Evolutionary conservation across 2,888 invertebrate species (phyloP).

Genomic region (Dorcus hopei): DNA sequence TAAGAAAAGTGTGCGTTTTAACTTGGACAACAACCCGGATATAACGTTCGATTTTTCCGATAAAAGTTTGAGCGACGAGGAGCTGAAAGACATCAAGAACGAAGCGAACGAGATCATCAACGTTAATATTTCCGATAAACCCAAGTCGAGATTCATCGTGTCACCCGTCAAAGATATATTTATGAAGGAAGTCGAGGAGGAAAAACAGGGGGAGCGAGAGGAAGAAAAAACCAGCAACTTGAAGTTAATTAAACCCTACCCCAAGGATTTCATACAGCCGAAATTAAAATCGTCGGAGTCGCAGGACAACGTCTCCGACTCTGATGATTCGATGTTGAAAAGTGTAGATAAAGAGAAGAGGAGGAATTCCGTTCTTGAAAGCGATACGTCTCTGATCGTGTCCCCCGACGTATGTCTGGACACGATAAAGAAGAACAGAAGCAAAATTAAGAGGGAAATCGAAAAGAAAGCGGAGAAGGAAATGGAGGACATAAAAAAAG

Average conservation of each 20-base stretch:
- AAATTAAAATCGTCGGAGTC: conserved; percentile 48
- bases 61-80: conserved; percentile 41
- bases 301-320: conserved; percentile 49
- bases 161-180: conserved; percentile 32
- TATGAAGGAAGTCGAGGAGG: conserved; percentile 11
- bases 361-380: conserved; percentile 1
- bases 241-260: conserved; percentile 57
- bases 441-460: conserved; percentile 19
- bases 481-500: conserved; percentile 45
- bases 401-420: background rate
- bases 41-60: conserved; percentile 47
- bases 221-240: conserved; percentile 22
- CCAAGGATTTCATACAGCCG: conserved; percentile 59
- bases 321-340: conserved; percentile 53
- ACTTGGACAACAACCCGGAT: conserved; percentile 53
- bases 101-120: conserved; percentile 35
- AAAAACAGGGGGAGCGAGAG: conserved; percentile 33
- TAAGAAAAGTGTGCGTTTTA: conserved; percentile 71
- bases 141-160: conserved; percentile 38
- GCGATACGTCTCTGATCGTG: background rate
- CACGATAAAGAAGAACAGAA: conserved; percentile 2
- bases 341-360: conserved; percentile 35
- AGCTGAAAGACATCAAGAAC: conserved; percentile 29
- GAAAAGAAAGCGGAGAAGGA: conserved; percentile 50
- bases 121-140: conserved; percentile 33